Evolutionary conservation across 1,140 invertebrate species (phyloP).

Genomic region (Aphidius ervi): DNA sequence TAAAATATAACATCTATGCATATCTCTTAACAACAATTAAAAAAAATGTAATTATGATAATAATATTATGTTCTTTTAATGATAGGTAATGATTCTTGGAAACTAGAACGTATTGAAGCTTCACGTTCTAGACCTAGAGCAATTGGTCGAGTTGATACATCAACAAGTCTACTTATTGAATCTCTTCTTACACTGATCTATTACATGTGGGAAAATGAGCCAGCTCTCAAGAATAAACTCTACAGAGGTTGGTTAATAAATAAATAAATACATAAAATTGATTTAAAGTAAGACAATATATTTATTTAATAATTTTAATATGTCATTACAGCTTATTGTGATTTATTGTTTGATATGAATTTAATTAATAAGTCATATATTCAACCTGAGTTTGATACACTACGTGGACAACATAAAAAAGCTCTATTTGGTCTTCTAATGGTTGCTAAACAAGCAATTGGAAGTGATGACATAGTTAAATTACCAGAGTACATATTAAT

Average conservation of each 20-base stretch:
- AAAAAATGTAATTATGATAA: slow-evolving; percentile 6
- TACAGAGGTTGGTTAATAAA: slow-evolving; percentile 50
- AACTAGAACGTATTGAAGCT: slow-evolving; percentile 23
- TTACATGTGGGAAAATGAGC: slow-evolving; percentile 58
- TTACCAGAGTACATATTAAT: slow-evolving; percentile 28
- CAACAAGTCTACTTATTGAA: slow-evolving; percentile 60
- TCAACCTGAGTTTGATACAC: slow-evolving; percentile 62
- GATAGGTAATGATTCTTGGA: slow-evolving; percentile 24
- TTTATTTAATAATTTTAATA: slow-evolving; percentile 6
- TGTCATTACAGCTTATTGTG: slow-evolving; percentile 56
- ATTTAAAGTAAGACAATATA: not conserved
- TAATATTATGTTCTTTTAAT: slow-evolving; percentile 5
- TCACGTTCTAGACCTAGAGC: slow-evolving; percentile 9
- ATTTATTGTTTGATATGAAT: slow-evolving; percentile 61
- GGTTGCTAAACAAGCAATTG: slow-evolving; percentile 47
- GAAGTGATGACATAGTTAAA: slow-evolving; percentile 43
- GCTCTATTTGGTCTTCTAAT: slow-evolving; percentile 60
- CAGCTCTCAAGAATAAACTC: slow-evolving; percentile 53
- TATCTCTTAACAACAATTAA: too few relatives aligned
- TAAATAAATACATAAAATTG: not conserved
- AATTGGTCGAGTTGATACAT: slow-evolving; percentile 43
- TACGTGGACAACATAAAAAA: slow-evolving; percentile 61
- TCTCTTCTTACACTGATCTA: slow-evolving; percentile 63
- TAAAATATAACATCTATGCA: too few relatives aligned
- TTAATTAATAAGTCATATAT: slow-evolving; percentile 64